Conservation (phyloP, 2,797 vertebrate species). For the Dendrocincla fuliginosa region DNA sequence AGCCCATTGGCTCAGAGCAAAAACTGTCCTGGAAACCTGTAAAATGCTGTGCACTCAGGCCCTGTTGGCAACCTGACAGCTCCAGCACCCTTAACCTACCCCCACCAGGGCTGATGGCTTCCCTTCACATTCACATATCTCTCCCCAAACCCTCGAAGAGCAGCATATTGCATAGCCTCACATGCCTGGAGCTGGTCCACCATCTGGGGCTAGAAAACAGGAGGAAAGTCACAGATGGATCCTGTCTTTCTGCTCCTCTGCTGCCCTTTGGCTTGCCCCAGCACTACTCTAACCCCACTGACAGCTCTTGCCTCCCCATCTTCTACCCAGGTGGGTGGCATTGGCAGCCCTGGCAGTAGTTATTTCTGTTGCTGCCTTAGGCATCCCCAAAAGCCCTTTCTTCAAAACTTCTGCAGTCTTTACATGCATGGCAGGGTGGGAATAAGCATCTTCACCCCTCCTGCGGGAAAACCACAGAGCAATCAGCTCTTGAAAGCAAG, state of each 20-base stretch:
- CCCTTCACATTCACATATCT: background rate
- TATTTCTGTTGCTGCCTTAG: background rate
- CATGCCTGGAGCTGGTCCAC: background rate
- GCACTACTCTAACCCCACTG: background rate
- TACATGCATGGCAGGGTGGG: rapidly evolving
- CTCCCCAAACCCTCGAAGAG: background rate
- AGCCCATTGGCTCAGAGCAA: background rate
- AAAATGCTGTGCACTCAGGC: background rate
- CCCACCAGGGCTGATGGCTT: background rate
- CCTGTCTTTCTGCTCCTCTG: background rate
- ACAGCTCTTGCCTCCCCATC: background rate
- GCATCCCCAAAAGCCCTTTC: background rate
- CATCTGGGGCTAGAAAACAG: background rate
- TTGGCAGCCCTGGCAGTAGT: rapidly evolving
- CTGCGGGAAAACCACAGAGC: background rate
- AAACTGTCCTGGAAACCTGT: background rate
- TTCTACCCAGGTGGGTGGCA: no score
- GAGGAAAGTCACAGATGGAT: background rate
- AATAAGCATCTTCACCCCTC: background rate
- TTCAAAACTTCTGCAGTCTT: background rate
- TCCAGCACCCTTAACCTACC: background rate
- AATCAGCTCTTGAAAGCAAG: background rate
- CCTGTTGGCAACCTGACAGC: background rate
- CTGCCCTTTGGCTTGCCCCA: background rate
- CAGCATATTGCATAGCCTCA: rapidly evolving